phyloP scores from a whole-genome alignment of 2,113 vertebrate genomes.

The Jacana jacana region DNA sequence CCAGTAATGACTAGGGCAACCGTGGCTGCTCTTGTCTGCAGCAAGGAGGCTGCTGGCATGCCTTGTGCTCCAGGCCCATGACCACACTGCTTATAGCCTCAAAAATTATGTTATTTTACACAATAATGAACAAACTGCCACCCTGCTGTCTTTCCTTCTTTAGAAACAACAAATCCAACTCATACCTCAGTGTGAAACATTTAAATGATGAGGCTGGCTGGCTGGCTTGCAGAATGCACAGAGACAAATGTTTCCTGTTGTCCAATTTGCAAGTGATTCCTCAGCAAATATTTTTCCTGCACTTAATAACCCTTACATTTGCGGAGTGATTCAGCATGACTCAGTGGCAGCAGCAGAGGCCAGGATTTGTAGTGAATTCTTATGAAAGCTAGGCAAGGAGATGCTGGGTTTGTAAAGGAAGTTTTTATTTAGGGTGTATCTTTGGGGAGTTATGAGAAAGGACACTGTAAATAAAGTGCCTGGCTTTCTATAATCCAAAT shows the following conservation, averaged over 20 bases:
- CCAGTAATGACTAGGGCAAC: not conserved
- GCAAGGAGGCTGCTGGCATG: not conserved
- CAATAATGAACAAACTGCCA: not conserved
- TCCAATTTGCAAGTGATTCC: not conserved
- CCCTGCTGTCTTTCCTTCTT: not conserved
- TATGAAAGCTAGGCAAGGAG: conserved; percentile 4
- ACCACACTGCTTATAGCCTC: not conserved
- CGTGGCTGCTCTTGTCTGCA: not conserved
- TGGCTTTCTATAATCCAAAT: not conserved
- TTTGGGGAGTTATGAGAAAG: not conserved
- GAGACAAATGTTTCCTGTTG: not conserved
- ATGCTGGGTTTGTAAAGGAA: not conserved
- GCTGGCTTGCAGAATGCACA: fast-evolving
- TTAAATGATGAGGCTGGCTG: not conserved
- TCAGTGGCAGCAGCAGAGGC: not conserved
- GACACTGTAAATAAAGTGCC: not conserved
- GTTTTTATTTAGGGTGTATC: not conserved
- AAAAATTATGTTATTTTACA: conserved; percentile 1
- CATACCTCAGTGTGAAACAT: not conserved
- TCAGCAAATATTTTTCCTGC: conserved; percentile 15
- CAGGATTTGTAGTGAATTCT: conserved; percentile 11
- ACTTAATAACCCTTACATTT: conserved; percentile 23
- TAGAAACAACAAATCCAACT: not conserved
- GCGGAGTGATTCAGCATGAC: conserved; percentile 45
- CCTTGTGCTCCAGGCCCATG: not conserved